Base-by-base conservation (phyloP, 2,113 vertebrate genomes). In the Tachysurus vachellii region DNA sequence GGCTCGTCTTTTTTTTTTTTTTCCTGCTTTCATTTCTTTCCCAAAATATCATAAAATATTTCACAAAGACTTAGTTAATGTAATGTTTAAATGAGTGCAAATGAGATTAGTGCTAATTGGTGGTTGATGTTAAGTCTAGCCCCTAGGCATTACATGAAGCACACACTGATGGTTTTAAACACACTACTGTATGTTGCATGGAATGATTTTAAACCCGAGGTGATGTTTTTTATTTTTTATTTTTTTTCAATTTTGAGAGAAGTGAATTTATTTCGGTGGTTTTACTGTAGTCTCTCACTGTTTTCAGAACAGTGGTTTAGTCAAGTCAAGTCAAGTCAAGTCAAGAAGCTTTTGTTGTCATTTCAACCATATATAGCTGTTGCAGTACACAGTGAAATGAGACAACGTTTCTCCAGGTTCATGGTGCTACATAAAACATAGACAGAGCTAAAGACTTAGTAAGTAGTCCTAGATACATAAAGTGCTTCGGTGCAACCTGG, bases 51-150 rank as follows among this genome's bases (percentile, higher is more conserved):
- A 17, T 56, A 1, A 84, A 54, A 68, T 36, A 70, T 26, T 66
- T 71, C 64, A 56, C 53, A 57, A 42, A 71, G 82, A 54, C 31
- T 84, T 28, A 53, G 64, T 26, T 44, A 19, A 21, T 71, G 82
- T 73, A 57, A 84, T 73, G 82, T 84, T 84, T 57, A 84, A 71
- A 84, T 57, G 66, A 57, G 47, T 84, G 21, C 42, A 70, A 84
- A 57, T 84, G 66, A 57, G 82, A 84, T 84, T 70, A 83, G 82
- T 83, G 82, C 64, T 84, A 84, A 84, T 84, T 84, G 47, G 64
- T 56, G 47, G 66, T 84, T 23, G 50, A 70, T 83, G 62, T 17
- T 83, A 70, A 84, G 56, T 70, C 64, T 70, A 21, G 19, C 66
- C 82, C 13, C n/a, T 16, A 73, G 82, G 64, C 82, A 23, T 23